Percentiles rank a stretch among this genome's conserved stretches.
phyloP scores from a whole-genome alignment of 2,888 invertebrate species.

The Pedicia rivosa region DNA sequence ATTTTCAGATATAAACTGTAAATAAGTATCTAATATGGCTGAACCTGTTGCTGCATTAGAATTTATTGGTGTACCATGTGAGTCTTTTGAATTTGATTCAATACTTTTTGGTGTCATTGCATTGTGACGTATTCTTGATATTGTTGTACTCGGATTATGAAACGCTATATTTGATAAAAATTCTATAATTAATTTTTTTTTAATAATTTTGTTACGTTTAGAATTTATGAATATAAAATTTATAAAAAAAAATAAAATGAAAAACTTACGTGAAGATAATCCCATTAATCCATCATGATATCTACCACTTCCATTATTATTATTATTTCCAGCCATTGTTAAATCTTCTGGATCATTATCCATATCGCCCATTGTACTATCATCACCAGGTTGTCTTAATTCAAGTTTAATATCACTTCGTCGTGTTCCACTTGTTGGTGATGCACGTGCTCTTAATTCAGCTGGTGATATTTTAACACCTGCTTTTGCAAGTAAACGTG shows the following conservation, averaged over 20 bases:
- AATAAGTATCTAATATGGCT: slow-evolving; percentile 70
- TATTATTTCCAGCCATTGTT: slow-evolving; percentile 41
- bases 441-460: slow-evolving; percentile 67
- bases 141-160: slow-evolving; percentile 44
- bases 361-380: slow-evolving; percentile 45
- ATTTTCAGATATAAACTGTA: slow-evolving; percentile 77
- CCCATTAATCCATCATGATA: slow-evolving; percentile 26
- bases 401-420: slow-evolving; percentile 64
- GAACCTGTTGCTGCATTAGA: slow-evolving; percentile 56
- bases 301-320: slow-evolving; percentile 21
- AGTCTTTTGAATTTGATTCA: slow-evolving; percentile 42
- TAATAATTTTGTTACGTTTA: neutral
- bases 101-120: slow-evolving; percentile 49
- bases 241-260: no score
- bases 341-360: slow-evolving; percentile 60
- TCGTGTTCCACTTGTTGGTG: slow-evolving; percentile 62
- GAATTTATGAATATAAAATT: no score
- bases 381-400: slow-evolving; percentile 50
- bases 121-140: slow-evolving; percentile 44
- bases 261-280: slow-evolving; percentile 6
- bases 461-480: slow-evolving; percentile 77
- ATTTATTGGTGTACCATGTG: slow-evolving; percentile 46
- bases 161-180: slow-evolving; percentile 14
- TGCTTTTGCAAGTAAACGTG: slow-evolving; percentile 70
- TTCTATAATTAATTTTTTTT: slow-evolving; percentile 4